Percentiles rank a stretch among this genome's conserved stretches.
These are phyloP conservation scores for Rhinella marina DNA, from an alignment of 2,797 vertebrate genomes.

Conservation along the genomic window DNA sequence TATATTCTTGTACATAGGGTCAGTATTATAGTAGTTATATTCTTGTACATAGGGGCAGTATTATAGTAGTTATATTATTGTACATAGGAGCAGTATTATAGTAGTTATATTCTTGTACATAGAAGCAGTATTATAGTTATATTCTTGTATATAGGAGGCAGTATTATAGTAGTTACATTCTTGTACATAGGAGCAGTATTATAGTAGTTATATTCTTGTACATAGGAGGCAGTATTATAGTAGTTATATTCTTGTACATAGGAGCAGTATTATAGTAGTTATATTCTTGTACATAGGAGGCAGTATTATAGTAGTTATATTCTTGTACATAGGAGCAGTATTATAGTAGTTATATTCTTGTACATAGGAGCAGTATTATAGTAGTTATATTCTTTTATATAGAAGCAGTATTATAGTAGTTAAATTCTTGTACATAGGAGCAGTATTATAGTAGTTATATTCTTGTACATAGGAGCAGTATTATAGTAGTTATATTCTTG, in stretches of 20 bases:
- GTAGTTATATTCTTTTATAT: too few relatives aligned
- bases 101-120: background rate
- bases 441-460: too few relatives aligned
- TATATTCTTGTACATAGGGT: background rate
- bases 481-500: too few relatives aligned
- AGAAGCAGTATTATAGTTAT: constrained; percentile 2
- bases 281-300: background rate
- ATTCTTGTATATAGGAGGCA: background rate
- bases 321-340: background rate
- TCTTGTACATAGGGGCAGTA: background rate
- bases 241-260: too few relatives aligned
- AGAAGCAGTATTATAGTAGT: too few relatives aligned
- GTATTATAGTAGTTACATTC: too few relatives aligned
- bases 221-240: too few relatives aligned
- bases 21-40: background rate
- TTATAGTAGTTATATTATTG: constrained; percentile 11
- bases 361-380: background rate
- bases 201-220: background rate
- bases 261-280: background rate
- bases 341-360: constrained; percentile 10
- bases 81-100: background rate
- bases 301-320: constrained; percentile 10
- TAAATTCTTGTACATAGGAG: too few relatives aligned
- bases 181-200: too few relatives aligned
- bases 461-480: too few relatives aligned